phyloP scores from a whole-genome alignment of 2,113 vertebrate species.

The Rallus limicola region DNA sequence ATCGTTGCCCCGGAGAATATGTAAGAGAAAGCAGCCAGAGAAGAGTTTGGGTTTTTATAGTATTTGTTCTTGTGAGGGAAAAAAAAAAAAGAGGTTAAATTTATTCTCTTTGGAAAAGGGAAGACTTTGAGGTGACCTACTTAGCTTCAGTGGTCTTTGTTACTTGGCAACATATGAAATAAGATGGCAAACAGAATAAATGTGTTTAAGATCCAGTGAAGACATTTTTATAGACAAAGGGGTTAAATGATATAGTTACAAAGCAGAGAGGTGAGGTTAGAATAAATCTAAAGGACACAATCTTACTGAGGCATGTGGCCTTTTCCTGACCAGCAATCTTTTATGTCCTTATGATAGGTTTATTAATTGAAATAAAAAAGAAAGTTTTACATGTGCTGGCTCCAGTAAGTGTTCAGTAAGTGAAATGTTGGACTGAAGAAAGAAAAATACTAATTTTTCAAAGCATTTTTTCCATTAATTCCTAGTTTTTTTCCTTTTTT shows the following conservation, averaged over 20 bases:
- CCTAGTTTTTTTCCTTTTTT: background rate
- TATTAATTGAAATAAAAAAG: constrained; percentile 59
- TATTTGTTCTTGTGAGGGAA: background rate
- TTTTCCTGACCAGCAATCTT: constrained; percentile 52
- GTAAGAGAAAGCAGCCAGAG: background rate
- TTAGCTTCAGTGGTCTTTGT: constrained; percentile 52
- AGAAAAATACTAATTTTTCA: background rate
- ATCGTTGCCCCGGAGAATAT: background rate
- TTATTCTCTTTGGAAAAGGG: constrained; percentile 39
- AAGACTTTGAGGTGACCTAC: constrained; percentile 62
- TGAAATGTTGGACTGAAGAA: background rate
- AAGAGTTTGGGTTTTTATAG: background rate
- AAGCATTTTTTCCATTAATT: background rate
- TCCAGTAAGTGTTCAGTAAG: background rate
- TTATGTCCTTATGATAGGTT: constrained; percentile 39
- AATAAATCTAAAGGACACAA: constrained; percentile 54
- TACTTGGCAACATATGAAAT: constrained; percentile 66
- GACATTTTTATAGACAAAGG: constrained; percentile 60
- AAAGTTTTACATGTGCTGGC: background rate
- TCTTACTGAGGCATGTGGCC: constrained; percentile 3
- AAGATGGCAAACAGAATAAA: constrained; percentile 62
- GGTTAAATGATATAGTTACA: constrained; percentile 55
- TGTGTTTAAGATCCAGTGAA: constrained; percentile 11
- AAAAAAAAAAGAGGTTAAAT: background rate
- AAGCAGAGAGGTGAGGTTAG: constrained; percentile 52